phyloP scores from a whole-genome alignment of 2,797 vertebrate genomes.

The Ctenochaetus hawaiiensis region DNA sequence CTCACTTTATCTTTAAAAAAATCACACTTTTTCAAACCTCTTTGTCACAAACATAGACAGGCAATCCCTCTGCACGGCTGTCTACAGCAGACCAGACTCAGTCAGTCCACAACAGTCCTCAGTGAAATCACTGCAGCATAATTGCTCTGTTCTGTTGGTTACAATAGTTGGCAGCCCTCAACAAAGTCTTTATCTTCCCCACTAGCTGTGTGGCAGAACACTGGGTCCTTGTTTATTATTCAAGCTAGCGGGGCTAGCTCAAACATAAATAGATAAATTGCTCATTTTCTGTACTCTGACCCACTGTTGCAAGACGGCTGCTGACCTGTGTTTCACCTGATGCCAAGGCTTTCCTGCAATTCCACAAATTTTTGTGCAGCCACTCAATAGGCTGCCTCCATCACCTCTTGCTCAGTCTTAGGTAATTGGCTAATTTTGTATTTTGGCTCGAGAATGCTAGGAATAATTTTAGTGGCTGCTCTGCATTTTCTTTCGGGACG shows the following conservation, averaged over 20 bases:
- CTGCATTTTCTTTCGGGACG: too few relatives aligned
- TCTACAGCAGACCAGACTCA: constrained; percentile 32
- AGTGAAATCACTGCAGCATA: constrained; percentile 44
- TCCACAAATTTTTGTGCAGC: constrained; percentile 46
- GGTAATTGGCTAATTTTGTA: constrained; percentile 51
- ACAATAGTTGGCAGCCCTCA: constrained; percentile 41
- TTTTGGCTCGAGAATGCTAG: too few relatives aligned
- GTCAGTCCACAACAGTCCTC: constrained; percentile 24
- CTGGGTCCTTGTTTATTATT: constrained; percentile 51
- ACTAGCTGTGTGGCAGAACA: constrained; percentile 48
- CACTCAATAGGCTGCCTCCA: neutral
- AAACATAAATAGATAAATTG: constrained; percentile 47
- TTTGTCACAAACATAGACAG: constrained; percentile 21
- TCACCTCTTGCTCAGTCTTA: constrained; percentile 19
- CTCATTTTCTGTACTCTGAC: constrained; percentile 29
- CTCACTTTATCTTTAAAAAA: constrained; percentile 21
- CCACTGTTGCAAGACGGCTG: constrained; percentile 9
- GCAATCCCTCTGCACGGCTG: constrained; percentile 7
- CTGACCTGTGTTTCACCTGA: constrained; percentile 35
- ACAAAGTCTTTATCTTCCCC: constrained; percentile 45
- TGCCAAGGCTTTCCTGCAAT: constrained; percentile 2
- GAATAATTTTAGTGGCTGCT: too few relatives aligned
- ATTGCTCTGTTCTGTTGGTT: constrained; percentile 55
- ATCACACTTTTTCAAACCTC: neutral
- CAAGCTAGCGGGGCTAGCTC: constrained; percentile 9